Percentiles rank a stretch among this genome's conserved stretches.
These are phyloP conservation scores for Carduelis carduelis DNA, from an alignment of 2,797 vertebrate genomes.

Conservation along the genomic window DNA sequence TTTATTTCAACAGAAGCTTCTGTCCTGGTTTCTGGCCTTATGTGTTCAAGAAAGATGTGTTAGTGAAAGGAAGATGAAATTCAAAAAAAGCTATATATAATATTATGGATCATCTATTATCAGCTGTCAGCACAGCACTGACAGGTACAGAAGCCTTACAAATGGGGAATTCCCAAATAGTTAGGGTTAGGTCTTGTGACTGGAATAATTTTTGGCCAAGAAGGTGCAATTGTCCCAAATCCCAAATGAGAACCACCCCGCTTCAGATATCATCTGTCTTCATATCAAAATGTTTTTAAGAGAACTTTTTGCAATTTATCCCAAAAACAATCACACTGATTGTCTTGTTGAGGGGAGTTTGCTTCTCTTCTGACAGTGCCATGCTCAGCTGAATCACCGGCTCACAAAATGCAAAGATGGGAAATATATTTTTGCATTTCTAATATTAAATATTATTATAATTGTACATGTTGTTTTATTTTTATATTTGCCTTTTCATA, in stretches of 20 bases:
- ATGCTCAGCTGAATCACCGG: not conserved
- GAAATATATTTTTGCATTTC: not conserved
- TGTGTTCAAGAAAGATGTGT: accelerated
- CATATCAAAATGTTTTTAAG: not conserved
- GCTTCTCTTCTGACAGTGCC: not conserved
- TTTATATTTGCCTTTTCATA: not conserved
- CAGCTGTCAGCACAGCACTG: not conserved
- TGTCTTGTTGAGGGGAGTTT: not conserved
- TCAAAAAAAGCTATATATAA: not conserved
- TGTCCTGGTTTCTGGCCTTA: not conserved
- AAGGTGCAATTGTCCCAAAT: not conserved
- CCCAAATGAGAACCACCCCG: not conserved
- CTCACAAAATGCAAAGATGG: not conserved
- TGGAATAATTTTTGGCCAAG: not conserved
- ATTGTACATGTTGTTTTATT: not conserved
- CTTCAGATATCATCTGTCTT: not conserved
- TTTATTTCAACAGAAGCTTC: not conserved
- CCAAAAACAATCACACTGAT: not conserved
- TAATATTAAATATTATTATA: not conserved
- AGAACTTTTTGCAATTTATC: not conserved
- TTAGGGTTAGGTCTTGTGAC: not conserved
- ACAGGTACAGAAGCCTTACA: not conserved
- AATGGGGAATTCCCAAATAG: not conserved
- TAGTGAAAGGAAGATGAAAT: not conserved
- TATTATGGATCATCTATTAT: not conserved